Evolutionary conservation across 2,113 vertebrate species (phyloP), one percentile per base, ranked within the genome.

Genomic region (Calonectris borealis): DNA sequence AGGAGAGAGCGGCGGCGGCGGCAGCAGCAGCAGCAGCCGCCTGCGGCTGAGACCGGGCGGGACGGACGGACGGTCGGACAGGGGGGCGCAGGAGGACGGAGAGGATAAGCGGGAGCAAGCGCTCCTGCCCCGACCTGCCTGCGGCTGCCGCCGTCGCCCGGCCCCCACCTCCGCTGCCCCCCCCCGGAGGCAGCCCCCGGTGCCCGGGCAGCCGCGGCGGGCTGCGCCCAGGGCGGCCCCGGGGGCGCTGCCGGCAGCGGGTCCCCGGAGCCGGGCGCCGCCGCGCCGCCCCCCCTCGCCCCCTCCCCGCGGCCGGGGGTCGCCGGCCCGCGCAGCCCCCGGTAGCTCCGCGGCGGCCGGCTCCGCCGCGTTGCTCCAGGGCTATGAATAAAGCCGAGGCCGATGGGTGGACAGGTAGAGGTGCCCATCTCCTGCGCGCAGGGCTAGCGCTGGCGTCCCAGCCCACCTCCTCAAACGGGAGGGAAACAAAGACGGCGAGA

Each of bases 401-500:
- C 57, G 71, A 46, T 49, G 78, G 31, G 89, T 20, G 90, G 57
- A 57, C 94, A 95, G 96, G 95, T 96, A 73, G 40, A 83, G 95
- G 94, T 92, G 84, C 80, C 88, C 91, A 6, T 60, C 89, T 60
- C 46, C 90, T 71, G 78, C 66, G 82, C 55, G 90, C 73, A 82
- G 77, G 80, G 88, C 76, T 61, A 40, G 14, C 68, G 89, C 86
- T 9, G 78, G 64, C 61, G 54, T 80, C 92, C 90, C 91, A 90
- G 87, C 90, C 94, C 96, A 12, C 92, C 96, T 85, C 96, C 90
- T 87, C 75, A 10, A 38, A 62, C 93, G 87, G 90, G 93, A 90
- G 93, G 90, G 87, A 93, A 57, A 95, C 96, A 95, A 97, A 96
- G 96, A 21, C 91, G 71, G 82, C 66, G 82, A 64, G 90, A 58